Evolutionary conservation across 2,888 invertebrate species (phyloP).

Genomic region (Frankliniella fusca): DNA sequence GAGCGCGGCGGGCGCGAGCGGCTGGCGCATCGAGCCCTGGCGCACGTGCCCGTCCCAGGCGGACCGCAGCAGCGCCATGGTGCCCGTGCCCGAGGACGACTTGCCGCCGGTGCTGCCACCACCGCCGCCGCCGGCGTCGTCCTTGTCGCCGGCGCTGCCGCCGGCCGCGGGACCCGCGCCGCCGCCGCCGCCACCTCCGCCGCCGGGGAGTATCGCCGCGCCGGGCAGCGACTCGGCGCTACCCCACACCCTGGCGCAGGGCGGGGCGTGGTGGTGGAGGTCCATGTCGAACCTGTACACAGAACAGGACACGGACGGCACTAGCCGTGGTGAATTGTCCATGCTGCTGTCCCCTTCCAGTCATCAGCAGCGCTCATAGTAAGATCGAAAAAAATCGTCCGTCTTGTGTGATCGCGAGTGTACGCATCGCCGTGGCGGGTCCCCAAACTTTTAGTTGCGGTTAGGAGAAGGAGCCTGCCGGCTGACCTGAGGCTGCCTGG

Average conservation of each 20-base stretch:
- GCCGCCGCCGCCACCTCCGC: not conserved
- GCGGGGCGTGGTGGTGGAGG: not conserved
- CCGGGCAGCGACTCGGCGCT: not conserved
- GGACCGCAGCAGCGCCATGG: conserved; percentile 12
- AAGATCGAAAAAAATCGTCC: too few species aligned
- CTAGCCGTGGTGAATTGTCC: too few species aligned
- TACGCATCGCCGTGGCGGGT: not conserved
- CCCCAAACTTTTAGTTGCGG: too few species aligned
- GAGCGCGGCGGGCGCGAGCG: not conserved
- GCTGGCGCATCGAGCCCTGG: not conserved
- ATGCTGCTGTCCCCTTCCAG: too few species aligned
- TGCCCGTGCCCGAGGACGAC: not conserved
- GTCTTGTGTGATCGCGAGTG: too few species aligned
- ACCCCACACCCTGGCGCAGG: not conserved
- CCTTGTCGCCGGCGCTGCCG: not conserved
- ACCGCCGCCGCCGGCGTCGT: not conserved
- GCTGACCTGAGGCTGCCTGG: too few species aligned
- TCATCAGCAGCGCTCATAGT: too few species aligned
- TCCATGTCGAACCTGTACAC: not conserved
- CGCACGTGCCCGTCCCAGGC: conserved; percentile 6
- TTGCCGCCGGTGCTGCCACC: not conserved
- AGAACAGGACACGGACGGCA: not conserved
- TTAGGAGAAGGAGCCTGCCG: not conserved
- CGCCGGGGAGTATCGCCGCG: not conserved
- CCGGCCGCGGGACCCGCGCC: not conserved